Evolutionary conservation across 2,113 vertebrate genomes (phyloP), one percentile per base, ranked within the genome.

Genomic region (Sinocyclocheilus maitianheensis): DNA sequence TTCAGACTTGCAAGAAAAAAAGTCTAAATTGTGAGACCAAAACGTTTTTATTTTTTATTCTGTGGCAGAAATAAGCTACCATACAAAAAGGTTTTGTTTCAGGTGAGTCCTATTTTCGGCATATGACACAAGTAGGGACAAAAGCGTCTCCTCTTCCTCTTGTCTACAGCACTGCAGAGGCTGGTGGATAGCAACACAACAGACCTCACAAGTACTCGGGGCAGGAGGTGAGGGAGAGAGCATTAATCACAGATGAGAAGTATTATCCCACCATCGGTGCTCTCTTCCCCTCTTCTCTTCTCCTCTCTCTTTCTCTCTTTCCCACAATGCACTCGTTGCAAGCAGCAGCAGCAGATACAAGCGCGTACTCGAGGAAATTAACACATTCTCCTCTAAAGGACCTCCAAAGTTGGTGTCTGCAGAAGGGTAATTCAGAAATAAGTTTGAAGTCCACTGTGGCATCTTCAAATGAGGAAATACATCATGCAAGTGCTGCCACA

Each of bases 171-270:
- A 1, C 8, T 62, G 58, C 58, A 40, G 60, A 78, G 83, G 65
- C 20, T 16, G 69, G 46, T 71, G 48, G 34, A 37, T 85, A 81
- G 86, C 80, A 84, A 72, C 84, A 84, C 67, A 80, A 26, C 26
- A 40, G 86, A 83, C 80, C 88, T 87, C 67, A 55, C 40, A 30
- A 67, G 83, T 18, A 76, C 60, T 53, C 30, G 12, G 63, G 34
- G 81, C 71, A 58, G 72, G 63, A 86, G 87, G 86, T 76, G 84
- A 82, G 51, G 46, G 51, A 10, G 34, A 71, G 60, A 53, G 85
- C 72, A 81, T 88, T 87, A 89, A 85, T 90, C 86, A 88, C 82
- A 55, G 83, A 78, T 82, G 74, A 78, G 74, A 62, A 83, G 74
- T 71, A 76, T 86, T 88, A 81, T 63, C 88, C 76, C 62, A 72